Evolutionary conservation across 2,888 invertebrate genomes (phyloP), one percentile per base, ranked within the genome.

Genomic region (Dorcus hopei): DNA sequence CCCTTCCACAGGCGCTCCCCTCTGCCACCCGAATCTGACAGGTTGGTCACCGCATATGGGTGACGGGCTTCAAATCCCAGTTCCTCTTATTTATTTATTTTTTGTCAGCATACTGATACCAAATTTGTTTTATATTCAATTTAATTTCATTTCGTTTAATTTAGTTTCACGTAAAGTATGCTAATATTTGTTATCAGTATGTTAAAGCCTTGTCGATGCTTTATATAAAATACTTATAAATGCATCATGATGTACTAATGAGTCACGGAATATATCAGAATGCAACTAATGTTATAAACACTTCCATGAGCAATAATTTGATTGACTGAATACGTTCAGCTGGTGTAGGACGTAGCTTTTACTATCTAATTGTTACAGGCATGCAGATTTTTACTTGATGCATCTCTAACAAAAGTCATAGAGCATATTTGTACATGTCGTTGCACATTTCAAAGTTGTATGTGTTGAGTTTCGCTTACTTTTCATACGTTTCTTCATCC

Each of bases 1-100:
- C 85, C 85, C 72, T 85, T 85, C 80, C 85, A 85, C 78, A 82
- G 83, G 79, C 82, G 85, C 74, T 81, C 83, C 71, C 79, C 79
- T 73, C 74, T 79, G 74, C 79, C 78, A 75, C 76, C 58, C 42
- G 60, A 67, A 61, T 65, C 67, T 69, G 74, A 74, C 74, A 75
- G 76, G 76, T 76, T 75, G 75, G 76, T 76, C 74, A 74, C 73
- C 74, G 74, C 73, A 72, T 73, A 65, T 68, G 74, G 74, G 74
- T 74, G 73, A 74, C 72, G 74, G 74, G 74, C 71, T 69, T 68
- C 47, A 47, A 47, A 47, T 43, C 41, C 49, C 43, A 9, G 38
- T 57, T 19, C 42, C 43, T 52, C 23, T 33, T 33, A 33, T 6
- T 33, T 6, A 14, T 33, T 33, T 6, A 3, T 33, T 33, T 33